phyloP scores from a whole-genome alignment of 1,140 invertebrate genomes.

The Caenorhabditis remanei region DNA sequence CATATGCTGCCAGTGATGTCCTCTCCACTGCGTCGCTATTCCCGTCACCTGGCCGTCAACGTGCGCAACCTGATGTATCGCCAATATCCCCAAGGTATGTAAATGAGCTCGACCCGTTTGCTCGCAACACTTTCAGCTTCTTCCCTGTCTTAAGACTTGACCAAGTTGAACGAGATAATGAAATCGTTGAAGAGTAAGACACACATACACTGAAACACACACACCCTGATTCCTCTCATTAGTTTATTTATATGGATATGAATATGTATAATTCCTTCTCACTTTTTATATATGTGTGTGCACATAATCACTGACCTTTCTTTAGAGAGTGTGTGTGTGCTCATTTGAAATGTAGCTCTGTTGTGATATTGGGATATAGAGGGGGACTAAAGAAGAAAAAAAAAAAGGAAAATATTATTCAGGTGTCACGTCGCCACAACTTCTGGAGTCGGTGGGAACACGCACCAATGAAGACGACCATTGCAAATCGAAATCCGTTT shows the following conservation, averaged over 20 bases:
- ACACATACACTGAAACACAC: neutral
- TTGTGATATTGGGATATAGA: neutral
- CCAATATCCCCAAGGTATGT: slow-evolving; percentile 72
- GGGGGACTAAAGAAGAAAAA: neutral
- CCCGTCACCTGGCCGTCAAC: slow-evolving; percentile 73
- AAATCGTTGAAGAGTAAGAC: slow-evolving; percentile 52
- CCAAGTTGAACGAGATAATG: slow-evolving; percentile 54
- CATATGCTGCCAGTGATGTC: slow-evolving; percentile 70
- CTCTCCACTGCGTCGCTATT: slow-evolving; percentile 73
- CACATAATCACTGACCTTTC: slow-evolving; percentile 34
- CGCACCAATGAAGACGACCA: slow-evolving; percentile 77
- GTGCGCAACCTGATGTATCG: slow-evolving; percentile 75
- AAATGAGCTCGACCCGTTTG: slow-evolving; percentile 10
- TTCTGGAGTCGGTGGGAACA: slow-evolving; percentile 73
- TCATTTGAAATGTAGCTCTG: slow-evolving; percentile 16
- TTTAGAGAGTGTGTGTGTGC: slow-evolving; percentile 18
- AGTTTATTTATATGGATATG: slow-evolving; percentile 42
- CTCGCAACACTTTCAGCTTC: slow-evolving; percentile 14
- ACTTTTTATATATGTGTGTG: slow-evolving; percentile 3
- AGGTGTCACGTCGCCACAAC: slow-evolving; percentile 74
- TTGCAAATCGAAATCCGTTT: slow-evolving; percentile 65
- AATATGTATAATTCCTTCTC: neutral
- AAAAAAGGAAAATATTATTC: neutral
- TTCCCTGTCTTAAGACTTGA: slow-evolving; percentile 45
- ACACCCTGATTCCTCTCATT: neutral